phyloP scores from a whole-genome alignment of 1,140 invertebrate genomes.

The Ridgeia piscesae region DNA sequence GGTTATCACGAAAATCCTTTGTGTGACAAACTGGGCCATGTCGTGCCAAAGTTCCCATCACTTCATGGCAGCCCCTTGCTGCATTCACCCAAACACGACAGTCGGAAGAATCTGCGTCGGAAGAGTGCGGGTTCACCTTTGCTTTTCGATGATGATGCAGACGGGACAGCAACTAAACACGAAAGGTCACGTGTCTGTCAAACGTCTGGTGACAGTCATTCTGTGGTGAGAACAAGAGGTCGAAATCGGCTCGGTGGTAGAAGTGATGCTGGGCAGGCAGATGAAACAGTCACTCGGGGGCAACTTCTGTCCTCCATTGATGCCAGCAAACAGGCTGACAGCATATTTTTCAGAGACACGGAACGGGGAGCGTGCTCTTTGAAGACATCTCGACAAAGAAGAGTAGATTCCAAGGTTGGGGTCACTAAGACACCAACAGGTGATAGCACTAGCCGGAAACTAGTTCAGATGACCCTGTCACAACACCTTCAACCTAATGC shows the following conservation, averaged over 20 bases:
- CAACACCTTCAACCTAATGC: not conserved
- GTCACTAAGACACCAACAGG: not conserved
- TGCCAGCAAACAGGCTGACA: not conserved
- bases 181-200: not conserved
- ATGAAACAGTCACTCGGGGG: not conserved
- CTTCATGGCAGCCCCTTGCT: not conserved
- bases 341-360: not conserved
- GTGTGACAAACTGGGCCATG: not conserved
- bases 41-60: not conserved
- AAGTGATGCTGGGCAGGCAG: not conserved
- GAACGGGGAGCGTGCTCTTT: not conserved
- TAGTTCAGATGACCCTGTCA: not conserved
- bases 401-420: not conserved
- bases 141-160: not conserved
- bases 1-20: not conserved
- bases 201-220: not conserved
- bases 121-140: not conserved
- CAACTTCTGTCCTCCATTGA: not conserved
- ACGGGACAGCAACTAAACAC: not conserved
- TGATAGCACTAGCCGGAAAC: not conserved
- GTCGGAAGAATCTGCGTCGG: not conserved
- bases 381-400: not conserved
- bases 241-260: not conserved
- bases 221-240: not conserved
- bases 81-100: not conserved